Evolutionary conservation across 2,113 vertebrate species (phyloP).

Genomic region (Platichthys flesus): DNA sequence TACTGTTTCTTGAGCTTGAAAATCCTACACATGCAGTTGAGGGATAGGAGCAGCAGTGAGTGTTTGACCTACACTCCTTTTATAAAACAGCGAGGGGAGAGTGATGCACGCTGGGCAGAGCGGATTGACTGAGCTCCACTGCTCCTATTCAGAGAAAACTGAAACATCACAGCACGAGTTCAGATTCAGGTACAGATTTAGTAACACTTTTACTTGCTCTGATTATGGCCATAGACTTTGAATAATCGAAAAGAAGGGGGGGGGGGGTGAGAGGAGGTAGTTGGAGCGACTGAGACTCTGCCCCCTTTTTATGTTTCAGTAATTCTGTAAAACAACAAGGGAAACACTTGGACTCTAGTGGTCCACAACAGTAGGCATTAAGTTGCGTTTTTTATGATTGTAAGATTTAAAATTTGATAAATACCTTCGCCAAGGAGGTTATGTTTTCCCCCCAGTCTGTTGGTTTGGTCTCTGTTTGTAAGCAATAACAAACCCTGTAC

Average conservation of each 20-base stretch:
- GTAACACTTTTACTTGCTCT: not conserved
- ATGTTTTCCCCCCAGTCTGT: no score
- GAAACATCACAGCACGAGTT: slow-evolving; percentile 18
- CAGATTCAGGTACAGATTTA: slow-evolving; percentile 10
- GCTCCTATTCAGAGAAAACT: not conserved
- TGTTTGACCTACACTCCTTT: no score
- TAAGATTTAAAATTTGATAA: no score
- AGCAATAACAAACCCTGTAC: no score
- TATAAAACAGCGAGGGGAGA: not conserved
- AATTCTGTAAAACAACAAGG: not conserved
- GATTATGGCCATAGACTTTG: slow-evolving; percentile 17
- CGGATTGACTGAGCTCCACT: slow-evolving; percentile 1
- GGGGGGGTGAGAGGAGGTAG: not conserved
- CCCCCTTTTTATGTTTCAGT: slow-evolving; percentile 39
- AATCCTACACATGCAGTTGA: not conserved
- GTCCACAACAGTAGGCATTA: no score
- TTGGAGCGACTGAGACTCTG: not conserved
- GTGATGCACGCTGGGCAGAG: slow-evolving; percentile 17
- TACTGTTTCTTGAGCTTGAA: not conserved
- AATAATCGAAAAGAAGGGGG: slow-evolving; percentile 3
- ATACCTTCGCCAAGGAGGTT: no score
- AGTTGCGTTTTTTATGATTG: no score
- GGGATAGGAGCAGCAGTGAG: not conserved
- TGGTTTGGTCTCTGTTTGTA: not conserved
- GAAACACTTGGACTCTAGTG: no score